These are phyloP conservation scores for Pentalonia nigronervosa DNA, from an alignment of 1,140 invertebrate genomes.

Conservation along the genomic window DNA sequence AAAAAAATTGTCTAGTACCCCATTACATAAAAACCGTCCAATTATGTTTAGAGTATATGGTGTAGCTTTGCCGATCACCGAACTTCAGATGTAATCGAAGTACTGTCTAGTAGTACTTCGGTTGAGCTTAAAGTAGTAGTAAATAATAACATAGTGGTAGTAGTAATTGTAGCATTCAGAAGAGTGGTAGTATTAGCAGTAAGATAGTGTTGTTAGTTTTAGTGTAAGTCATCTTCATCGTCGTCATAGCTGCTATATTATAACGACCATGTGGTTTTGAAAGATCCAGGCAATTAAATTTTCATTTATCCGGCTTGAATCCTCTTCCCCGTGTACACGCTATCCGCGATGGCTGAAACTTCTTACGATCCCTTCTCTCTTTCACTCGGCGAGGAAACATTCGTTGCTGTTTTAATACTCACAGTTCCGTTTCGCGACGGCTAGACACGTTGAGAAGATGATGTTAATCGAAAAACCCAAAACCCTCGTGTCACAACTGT, in stretches of 20 bases:
- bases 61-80: no score
- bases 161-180: not conserved
- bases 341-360: not conserved
- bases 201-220: not conserved
- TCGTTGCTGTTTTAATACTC: not conserved
- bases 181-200: not conserved
- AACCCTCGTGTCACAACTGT: not conserved
- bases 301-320: constrained; percentile 37
- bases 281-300: constrained; percentile 43
- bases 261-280: constrained; percentile 44
- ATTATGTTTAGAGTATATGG: no score
- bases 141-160: not conserved
- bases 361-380: not conserved
- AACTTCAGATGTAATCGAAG: not conserved
- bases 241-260: not conserved
- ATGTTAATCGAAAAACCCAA: constrained; percentile 40
- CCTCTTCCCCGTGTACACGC: no score
- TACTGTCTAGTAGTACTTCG: not conserved
- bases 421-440: not conserved
- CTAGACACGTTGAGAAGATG: not conserved
- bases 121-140: not conserved
- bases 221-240: not conserved
- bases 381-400: not conserved
- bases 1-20: no score
- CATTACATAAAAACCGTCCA: no score